These are phyloP conservation scores for Brassicogethes aeneus DNA, from an alignment of 2,888 invertebrate species.

Conservation along the genomic window DNA sequence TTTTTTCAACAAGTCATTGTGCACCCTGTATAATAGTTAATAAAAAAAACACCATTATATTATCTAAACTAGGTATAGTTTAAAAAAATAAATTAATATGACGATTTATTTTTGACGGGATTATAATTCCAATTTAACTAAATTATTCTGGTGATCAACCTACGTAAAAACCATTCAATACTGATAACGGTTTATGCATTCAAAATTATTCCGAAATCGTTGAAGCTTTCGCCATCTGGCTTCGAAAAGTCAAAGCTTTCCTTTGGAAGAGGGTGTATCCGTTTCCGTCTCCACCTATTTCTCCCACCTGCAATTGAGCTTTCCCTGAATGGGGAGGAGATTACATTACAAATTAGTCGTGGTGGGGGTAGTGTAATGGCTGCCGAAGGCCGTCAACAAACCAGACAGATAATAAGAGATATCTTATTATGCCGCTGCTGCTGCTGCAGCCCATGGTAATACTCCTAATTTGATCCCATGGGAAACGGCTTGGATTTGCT, in stretches of 20 bases:
- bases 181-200: too few relatives aligned
- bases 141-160: too few relatives aligned
- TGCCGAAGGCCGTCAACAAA: conserved; percentile 37
- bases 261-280: conserved; percentile 14
- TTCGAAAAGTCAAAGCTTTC: conserved; percentile 8
- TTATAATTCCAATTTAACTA: too few relatives aligned
- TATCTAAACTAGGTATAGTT: too few relatives aligned
- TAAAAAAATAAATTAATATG: too few relatives aligned
- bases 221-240: conserved; percentile 16
- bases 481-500: conserved; percentile 23
- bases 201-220: conserved; percentile 4
- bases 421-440: conserved; percentile 38
- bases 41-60: too few relatives aligned
- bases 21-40: too few relatives aligned
- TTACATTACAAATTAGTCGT: conserved; percentile 28
- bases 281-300: conserved; percentile 14
- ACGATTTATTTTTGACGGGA: too few relatives aligned
- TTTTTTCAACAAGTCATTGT: too few relatives aligned
- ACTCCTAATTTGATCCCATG: conserved; percentile 40
- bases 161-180: too few relatives aligned
- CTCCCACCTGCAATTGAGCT: conserved; percentile 15
- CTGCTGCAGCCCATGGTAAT: conserved; percentile 30
- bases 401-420: conserved; percentile 39
- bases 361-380: conserved; percentile 39
- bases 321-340: conserved; percentile 26